A percentile compares a stretch with the other conserved stretches of the same genome.
These are phyloP conservation scores for Crocodylus rhombifer DNA, from an alignment of 2,797 vertebrate genomes.

Conservation along the genomic window DNA sequence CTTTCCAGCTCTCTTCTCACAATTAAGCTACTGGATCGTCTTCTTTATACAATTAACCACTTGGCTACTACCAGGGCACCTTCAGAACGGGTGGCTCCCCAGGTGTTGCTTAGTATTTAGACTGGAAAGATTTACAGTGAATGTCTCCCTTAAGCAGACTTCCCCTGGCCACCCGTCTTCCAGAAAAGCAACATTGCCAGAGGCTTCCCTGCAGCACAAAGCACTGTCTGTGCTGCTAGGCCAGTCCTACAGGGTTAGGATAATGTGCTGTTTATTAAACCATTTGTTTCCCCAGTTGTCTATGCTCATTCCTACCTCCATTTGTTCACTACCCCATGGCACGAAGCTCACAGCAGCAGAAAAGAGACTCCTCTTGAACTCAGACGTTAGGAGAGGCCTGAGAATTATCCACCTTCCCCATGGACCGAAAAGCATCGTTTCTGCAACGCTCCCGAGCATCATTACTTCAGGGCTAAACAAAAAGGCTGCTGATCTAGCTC, in stretches of 20 bases:
- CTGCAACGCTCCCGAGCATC: not conserved
- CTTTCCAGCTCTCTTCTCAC: not conserved
- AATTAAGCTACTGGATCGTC: not conserved
- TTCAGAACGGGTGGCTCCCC: fast-evolving
- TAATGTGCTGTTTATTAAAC: not conserved
- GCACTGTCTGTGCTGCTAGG: not conserved
- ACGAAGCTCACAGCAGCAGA: not conserved
- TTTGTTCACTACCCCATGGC: fast-evolving
- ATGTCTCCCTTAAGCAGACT: no score
- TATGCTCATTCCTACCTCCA: not conserved
- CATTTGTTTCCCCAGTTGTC: not conserved
- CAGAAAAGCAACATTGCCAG: fast-evolving
- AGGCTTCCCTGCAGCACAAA: not conserved
- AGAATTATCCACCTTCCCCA: not conserved
- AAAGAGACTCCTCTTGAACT: not conserved
- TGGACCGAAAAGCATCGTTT: fast-evolving
- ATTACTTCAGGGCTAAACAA: fast-evolving
- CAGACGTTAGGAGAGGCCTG: fast-evolving
- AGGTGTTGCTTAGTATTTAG: fast-evolving
- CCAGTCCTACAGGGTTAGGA: not conserved
- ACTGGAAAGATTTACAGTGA: not conserved
- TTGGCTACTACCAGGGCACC: not conserved
- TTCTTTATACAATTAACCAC: not conserved
- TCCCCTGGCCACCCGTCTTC: not conserved
- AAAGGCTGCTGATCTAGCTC: not conserved